These are phyloP conservation scores for Aurelia aurita DNA, from an alignment of 30 jellyfish, hydroid and myxozoan genomes.

Conservation along the genomic window DNA sequence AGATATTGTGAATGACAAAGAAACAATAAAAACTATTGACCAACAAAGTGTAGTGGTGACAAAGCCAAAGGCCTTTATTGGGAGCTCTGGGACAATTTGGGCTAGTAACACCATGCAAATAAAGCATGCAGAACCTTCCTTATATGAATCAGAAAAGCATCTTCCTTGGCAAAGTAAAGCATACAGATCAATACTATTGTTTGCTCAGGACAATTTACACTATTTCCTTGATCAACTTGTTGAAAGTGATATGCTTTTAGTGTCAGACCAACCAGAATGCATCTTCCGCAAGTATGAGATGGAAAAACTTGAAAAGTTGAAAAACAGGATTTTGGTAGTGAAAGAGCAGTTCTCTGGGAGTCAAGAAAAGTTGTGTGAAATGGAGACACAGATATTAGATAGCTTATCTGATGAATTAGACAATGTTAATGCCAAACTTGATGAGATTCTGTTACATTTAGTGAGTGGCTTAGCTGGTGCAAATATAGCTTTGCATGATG, in stretches of 20 bases:
- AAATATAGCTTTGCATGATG: too few species aligned
- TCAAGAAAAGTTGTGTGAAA: too few species aligned
- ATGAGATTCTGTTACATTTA: too few species aligned
- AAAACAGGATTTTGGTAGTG: too few species aligned
- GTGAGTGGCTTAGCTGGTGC: too few species aligned
- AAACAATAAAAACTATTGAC: slow-evolving; percentile 22
- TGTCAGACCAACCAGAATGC: not conserved
- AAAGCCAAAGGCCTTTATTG: slow-evolving; percentile 8
- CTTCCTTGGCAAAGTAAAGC: slow-evolving; percentile 15
- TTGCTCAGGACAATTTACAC: not conserved
- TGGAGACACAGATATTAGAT: too few species aligned
- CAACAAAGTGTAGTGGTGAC: slow-evolving; percentile 1
- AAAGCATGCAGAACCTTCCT: not conserved
- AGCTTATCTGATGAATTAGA: too few species aligned
- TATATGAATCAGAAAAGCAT: slow-evolving; percentile 5
- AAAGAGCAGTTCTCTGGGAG: too few species aligned
- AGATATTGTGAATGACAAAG: slow-evolving; percentile 4
- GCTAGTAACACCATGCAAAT: not conserved
- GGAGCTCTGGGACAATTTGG: slow-evolving; percentile 8
- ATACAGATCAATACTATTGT: not conserved
- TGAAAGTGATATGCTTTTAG: slow-evolving; percentile 8
- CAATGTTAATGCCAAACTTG: too few species aligned
- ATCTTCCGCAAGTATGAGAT: not conserved
- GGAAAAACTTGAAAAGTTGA: too few species aligned
- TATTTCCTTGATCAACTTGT: not conserved